A percentile compares a stretch with the other conserved stretches of the same genome.
Conservation (phyloP, 2,888 invertebrate genomes). For the Gastrophysa polygoni region DNA sequence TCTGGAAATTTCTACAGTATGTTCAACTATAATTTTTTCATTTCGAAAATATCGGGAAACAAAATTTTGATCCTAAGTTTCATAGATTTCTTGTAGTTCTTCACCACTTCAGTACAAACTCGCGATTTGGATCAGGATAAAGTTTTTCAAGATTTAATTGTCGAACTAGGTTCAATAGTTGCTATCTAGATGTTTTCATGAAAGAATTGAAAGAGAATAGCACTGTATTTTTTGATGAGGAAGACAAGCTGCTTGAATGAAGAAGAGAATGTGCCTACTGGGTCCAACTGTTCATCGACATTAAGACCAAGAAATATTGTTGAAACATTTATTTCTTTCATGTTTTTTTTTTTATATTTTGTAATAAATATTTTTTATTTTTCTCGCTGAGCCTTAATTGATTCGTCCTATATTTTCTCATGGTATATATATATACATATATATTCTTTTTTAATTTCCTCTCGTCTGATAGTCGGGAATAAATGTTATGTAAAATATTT, state of each 20-base stretch:
- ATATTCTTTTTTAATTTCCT: too few species aligned
- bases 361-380: not conserved
- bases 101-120: not conserved
- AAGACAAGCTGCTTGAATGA: too few species aligned
- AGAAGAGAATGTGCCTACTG: too few species aligned
- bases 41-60: not conserved
- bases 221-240: not conserved
- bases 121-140: not conserved
- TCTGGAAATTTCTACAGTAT: too few species aligned
- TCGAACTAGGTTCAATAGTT: not conserved
- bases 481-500: too few species aligned
- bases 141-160: not conserved
- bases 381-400: not conserved
- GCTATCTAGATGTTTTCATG: not conserved
- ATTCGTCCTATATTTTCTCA: not conserved
- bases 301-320: too few species aligned
- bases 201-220: not conserved
- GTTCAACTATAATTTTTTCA: too few species aligned
- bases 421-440: too few species aligned
- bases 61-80: not conserved
- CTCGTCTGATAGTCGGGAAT: too few species aligned
- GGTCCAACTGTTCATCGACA: too few species aligned
- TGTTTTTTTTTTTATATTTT: too few species aligned
- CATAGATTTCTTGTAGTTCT: not conserved
- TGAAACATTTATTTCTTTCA: too few species aligned